phyloP scores from a whole-genome alignment of 92 coral and sea anemone genomes.

The Diadumene lineata region DNA sequence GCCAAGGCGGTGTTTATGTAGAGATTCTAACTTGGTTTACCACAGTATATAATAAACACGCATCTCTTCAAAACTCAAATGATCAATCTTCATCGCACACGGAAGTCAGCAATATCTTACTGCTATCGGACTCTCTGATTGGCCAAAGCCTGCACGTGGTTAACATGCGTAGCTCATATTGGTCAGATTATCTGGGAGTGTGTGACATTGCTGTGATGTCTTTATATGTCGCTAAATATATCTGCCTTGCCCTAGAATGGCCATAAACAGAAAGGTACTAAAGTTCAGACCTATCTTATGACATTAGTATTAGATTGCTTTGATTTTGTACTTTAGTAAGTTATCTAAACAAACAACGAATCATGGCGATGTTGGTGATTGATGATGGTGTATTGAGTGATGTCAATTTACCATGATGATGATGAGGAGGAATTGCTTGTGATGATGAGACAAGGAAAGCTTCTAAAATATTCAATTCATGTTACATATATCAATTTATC shows the following conservation, averaged over 20 bases:
- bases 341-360: background rate
- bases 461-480: too few relatives aligned
- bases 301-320: background rate
- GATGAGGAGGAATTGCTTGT: too few relatives aligned
- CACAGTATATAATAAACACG: background rate
- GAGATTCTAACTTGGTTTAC: slow-evolving; percentile 8
- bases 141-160: slow-evolving; percentile 9
- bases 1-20: background rate
- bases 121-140: background rate
- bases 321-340: slow-evolving; percentile 3
- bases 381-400: too few relatives aligned
- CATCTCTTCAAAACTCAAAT: background rate
- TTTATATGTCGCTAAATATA: background rate
- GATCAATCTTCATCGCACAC: background rate
- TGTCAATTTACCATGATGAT: too few relatives aligned
- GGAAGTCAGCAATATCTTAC: background rate
- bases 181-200: slow-evolving; percentile 11
- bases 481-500: too few relatives aligned
- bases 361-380: too few relatives aligned
- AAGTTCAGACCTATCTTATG: background rate
- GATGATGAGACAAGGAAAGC: too few relatives aligned
- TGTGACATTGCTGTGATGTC: slow-evolving; percentile 10
- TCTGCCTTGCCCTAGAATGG: background rate
- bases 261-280: background rate
- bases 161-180: background rate